Conservation (phyloP, 92 coral and sea anemone genomes). For the Montipora capitata region DNA sequence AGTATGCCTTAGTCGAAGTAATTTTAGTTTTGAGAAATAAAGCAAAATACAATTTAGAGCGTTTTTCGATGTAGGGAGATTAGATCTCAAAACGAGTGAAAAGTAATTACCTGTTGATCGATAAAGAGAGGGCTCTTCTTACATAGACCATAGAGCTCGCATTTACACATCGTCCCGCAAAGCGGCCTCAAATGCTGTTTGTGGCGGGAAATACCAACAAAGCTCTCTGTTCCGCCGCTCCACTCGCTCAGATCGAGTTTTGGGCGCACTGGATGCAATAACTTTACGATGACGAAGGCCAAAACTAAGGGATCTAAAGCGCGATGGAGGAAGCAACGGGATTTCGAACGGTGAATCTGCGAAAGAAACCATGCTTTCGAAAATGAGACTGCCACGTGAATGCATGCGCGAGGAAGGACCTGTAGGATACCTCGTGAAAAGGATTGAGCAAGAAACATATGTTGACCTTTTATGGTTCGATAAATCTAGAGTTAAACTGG, state of each 20-base stretch:
- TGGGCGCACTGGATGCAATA: slow-evolving; percentile 13
- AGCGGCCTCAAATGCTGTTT: not conserved
- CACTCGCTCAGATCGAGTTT: not conserved
- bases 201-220: not conserved
- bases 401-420: too few species aligned
- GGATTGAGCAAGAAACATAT: too few species aligned
- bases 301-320: not conserved
- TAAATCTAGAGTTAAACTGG: not conserved
- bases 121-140: not conserved
- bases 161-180: not conserved
- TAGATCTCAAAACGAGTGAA: not conserved
- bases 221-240: not conserved
- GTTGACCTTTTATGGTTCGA: too few species aligned
- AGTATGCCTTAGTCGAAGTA: not conserved
- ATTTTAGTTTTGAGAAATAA: not conserved
- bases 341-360: not conserved
- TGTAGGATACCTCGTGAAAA: too few species aligned
- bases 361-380: too few species aligned
- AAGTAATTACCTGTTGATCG: slow-evolving; percentile 14
- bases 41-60: not conserved
- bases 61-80: not conserved
- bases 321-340: slow-evolving; percentile 1
- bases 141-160: slow-evolving; percentile 6
- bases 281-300: not conserved
- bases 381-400: too few species aligned